Percentiles rank a stretch among this genome's conserved stretches.
phyloP scores from a whole-genome alignment of 1,140 invertebrate species.

The Drosophila trapezifrons region DNA sequence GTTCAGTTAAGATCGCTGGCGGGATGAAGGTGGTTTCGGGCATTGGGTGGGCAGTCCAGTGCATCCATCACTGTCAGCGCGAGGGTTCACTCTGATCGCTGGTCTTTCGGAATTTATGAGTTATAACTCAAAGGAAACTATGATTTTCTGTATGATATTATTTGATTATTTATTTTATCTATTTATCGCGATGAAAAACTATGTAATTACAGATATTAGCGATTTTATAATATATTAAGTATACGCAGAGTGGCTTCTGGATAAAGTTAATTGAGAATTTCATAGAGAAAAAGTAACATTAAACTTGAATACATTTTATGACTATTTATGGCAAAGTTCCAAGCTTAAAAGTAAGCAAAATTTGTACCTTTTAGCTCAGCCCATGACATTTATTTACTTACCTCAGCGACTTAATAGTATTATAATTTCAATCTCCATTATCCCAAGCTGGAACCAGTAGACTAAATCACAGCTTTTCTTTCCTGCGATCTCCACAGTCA shows the following conservation, averaged over 20 bases:
- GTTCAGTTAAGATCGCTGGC: slow-evolving; percentile 10
- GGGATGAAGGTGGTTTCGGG: slow-evolving; percentile 30
- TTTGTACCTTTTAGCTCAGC: neutral
- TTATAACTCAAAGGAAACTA: slow-evolving; percentile 8
- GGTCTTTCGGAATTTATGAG: slow-evolving; percentile 12
- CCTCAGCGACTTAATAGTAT: neutral
- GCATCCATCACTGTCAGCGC: slow-evolving; percentile 37
- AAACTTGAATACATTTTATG: too few relatives aligned
- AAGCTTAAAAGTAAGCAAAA: neutral
- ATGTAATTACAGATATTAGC: too few relatives aligned
- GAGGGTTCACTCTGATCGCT: slow-evolving; percentile 16
- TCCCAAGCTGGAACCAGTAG: neutral
- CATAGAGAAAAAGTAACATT: too few relatives aligned
- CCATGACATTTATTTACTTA: neutral
- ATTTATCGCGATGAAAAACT: neutral
- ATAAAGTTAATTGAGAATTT: too few relatives aligned
- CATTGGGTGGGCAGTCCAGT: slow-evolving; percentile 37
- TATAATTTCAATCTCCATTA: neutral
- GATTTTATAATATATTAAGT: neutral
- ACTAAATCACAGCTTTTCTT: neutral
- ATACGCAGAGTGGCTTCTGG: neutral
- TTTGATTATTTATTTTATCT: neutral
- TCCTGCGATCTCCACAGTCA: neutral
- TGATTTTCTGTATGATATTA: neutral
- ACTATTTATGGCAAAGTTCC: neutral